Conservation (phyloP, 1,140 invertebrate genomes). For the Eumeta japonica region DNA sequence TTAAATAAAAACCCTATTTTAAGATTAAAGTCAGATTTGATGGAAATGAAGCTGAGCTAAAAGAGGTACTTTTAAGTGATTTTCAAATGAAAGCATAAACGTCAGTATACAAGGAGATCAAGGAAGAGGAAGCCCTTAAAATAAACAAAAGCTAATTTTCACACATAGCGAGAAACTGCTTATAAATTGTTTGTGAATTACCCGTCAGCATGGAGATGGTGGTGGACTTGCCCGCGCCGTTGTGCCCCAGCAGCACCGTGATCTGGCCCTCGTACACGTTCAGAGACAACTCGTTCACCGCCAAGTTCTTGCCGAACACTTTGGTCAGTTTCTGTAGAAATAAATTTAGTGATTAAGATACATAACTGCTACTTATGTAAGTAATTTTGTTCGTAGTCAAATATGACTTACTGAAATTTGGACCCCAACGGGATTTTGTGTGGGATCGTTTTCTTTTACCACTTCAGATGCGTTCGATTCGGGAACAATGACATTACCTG, state of each 20-base stretch:
- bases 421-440: neutral
- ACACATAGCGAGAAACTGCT: no score
- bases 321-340: slow-evolving; percentile 52
- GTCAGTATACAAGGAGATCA: no score
- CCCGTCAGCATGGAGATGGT: slow-evolving; percentile 73
- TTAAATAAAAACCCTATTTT: no score
- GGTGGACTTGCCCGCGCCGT: slow-evolving; percentile 65
- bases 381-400: neutral
- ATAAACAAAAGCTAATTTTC: no score
- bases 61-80: no score
- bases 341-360: slow-evolving; percentile 3
- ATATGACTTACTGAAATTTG: neutral
- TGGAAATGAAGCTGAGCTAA: no score
- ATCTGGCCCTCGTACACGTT: slow-evolving; percentile 71
- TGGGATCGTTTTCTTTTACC: neutral
- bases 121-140: no score
- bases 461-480: neutral
- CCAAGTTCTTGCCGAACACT: slow-evolving; percentile 51
- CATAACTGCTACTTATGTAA: neutral
- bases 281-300: slow-evolving; percentile 69
- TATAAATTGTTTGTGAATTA: no score
- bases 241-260: slow-evolving; percentile 72
- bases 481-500: neutral
- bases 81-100: no score
- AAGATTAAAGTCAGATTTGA: no score